Evolutionary conservation across 1,140 invertebrate species (phyloP).

Genomic region (Drosophila rufa): DNA sequence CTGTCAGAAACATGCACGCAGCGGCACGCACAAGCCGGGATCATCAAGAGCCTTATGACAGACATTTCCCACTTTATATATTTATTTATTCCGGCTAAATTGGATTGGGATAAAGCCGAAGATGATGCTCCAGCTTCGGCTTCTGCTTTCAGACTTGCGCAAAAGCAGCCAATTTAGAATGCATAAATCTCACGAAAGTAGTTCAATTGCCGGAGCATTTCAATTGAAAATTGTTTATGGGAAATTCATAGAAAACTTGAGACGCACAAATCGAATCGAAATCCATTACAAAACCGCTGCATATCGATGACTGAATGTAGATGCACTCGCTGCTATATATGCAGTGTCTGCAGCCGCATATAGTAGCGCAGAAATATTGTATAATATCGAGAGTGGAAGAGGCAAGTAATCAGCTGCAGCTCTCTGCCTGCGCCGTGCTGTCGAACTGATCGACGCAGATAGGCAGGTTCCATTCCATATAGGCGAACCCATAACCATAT

Average conservation of each 20-base stretch:
- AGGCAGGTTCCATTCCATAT: constrained; percentile 48
- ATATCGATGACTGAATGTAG: constrained; percentile 18
- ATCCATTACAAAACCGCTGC: constrained; percentile 68
- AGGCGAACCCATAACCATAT: constrained; percentile 48
- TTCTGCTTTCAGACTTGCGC: constrained; percentile 6
- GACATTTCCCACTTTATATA: constrained; percentile 9
- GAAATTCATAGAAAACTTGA: constrained; percentile 79
- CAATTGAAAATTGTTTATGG: constrained; percentile 77
- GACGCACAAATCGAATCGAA: constrained; percentile 66
- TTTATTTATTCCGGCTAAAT: constrained; percentile 26
- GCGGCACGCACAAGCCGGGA: constrained; percentile 18
- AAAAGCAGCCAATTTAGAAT: constrained; percentile 61
- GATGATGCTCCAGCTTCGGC: constrained; percentile 2
- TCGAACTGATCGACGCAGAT: constrained; percentile 73
- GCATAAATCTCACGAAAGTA: constrained; percentile 73
- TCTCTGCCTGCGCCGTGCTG: constrained; percentile 24
- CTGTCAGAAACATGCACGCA: constrained; percentile 31
- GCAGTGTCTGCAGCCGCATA: constrained; percentile 7
- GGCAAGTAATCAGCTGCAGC: constrained; percentile 59
- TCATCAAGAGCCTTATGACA: constrained; percentile 41
- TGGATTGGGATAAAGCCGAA: constrained; percentile 14
- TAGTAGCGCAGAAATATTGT: constrained; percentile 74
- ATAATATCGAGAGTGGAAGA: constrained; percentile 60
- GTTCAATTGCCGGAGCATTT: constrained; percentile 74
- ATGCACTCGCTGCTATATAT: constrained; percentile 13